Conservation (phyloP, 1,140 invertebrate species). For the Pollicipes pollicipes region DNA sequence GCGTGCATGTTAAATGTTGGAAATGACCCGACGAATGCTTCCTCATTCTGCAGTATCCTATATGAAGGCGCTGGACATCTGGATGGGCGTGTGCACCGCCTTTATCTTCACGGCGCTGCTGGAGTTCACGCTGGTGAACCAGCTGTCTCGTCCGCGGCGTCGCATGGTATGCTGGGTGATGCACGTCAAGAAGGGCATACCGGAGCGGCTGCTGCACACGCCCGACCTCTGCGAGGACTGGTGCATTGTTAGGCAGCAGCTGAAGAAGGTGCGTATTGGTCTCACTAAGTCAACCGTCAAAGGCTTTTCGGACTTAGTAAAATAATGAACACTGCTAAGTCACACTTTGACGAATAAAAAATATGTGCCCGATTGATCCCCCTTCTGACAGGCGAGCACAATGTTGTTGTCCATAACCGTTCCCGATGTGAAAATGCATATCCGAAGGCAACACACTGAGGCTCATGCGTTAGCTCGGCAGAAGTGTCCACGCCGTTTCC, state of each 20-base stretch:
- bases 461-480: too few species aligned
- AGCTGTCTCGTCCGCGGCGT: slow-evolving; percentile 20
- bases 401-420: too few species aligned
- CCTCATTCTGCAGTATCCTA: slow-evolving; percentile 34
- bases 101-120: slow-evolving; percentile 30
- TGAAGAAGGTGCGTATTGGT: background rate
- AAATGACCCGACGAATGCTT: too few species aligned
- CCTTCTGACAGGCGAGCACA: too few species aligned
- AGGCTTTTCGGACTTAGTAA: too few species aligned
- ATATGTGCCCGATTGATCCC: too few species aligned
- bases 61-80: slow-evolving; percentile 36
- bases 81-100: slow-evolving; percentile 34
- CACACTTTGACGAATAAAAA: too few species aligned
- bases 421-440: too few species aligned
- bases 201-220: background rate
- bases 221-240: background rate
- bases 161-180: slow-evolving; percentile 13
- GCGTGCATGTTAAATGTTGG: background rate
- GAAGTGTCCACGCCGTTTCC: too few species aligned
- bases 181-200: background rate
- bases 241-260: background rate
- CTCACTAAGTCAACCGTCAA: too few species aligned
- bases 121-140: slow-evolving; percentile 30
- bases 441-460: too few species aligned
- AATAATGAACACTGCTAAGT: too few species aligned